Evolutionary conservation across 2,797 vertebrate species (phyloP).

Genomic region (Gila robusta): DNA sequence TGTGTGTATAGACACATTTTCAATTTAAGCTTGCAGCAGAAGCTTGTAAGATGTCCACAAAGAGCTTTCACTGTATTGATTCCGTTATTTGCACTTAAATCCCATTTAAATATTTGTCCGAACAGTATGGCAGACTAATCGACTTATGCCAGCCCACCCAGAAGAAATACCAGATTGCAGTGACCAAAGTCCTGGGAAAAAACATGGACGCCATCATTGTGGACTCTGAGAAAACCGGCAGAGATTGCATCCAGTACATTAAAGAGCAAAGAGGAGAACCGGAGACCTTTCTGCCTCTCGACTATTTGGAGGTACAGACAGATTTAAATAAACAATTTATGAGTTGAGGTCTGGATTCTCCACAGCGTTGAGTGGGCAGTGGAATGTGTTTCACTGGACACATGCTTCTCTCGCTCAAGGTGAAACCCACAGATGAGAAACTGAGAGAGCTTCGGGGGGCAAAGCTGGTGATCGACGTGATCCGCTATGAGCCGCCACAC

Average conservation of each 20-base stretch:
- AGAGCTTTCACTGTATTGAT: neutral
- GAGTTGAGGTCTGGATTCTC: constrained; percentile 13
- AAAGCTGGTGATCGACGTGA: constrained; percentile 96
- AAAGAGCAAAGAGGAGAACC: constrained; percentile 96
- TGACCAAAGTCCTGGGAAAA: constrained; percentile 95
- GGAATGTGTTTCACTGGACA: neutral
- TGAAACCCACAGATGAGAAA: constrained; percentile 96
- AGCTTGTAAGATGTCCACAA: neutral
- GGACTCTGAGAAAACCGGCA: constrained; percentile 94
- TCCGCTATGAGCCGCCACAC: constrained; percentile 95
- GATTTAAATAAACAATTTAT: constrained; percentile 30
- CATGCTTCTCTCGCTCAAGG: constrained; percentile 71
- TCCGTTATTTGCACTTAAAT: neutral
- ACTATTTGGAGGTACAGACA: constrained; percentile 89
- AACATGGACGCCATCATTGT: constrained; percentile 99
- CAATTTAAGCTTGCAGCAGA: neutral
- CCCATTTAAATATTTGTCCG: neutral
- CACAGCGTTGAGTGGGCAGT: neutral
- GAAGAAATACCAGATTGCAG: constrained; percentile 97
- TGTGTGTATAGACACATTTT: neutral
- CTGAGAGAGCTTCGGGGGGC: constrained; percentile 91
- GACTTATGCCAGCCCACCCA: constrained; percentile 97
- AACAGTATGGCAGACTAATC: constrained; percentile 91
- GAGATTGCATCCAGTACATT: constrained; percentile 96
- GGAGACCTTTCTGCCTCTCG: constrained; percentile 93